Evolutionary conservation across 2,113 vertebrate species (phyloP).

Genomic region (Callopanchax toddi): DNA sequence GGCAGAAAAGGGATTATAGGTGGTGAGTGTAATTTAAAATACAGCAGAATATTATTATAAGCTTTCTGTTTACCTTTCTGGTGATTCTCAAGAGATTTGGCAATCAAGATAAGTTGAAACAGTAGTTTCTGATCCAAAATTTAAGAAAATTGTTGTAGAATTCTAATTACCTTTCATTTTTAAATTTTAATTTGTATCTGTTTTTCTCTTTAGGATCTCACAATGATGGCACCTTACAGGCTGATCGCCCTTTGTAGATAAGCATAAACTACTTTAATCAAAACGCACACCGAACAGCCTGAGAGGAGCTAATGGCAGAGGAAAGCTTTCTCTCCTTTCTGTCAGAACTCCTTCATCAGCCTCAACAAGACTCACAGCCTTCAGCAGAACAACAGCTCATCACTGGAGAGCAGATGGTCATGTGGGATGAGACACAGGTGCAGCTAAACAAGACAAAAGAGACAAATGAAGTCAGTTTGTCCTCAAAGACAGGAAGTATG

Average conservation of each 20-base stretch:
- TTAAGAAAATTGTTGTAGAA: not conserved
- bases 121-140: not conserved
- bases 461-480: conserved; percentile 4
- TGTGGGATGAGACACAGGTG: conserved; percentile 10
- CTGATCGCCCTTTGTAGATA: conserved; percentile 32
- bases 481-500: not conserved
- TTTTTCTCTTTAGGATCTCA: conserved; percentile 7
- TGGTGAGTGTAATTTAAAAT: conserved; percentile 26
- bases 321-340: conserved; percentile 42
- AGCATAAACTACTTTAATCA: conserved; percentile 9
- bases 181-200: conserved; percentile 1
- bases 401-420: conserved; percentile 37
- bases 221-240: conserved; percentile 11
- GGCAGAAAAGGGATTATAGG: conserved; percentile 25
- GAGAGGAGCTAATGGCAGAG: conserved; percentile 64
- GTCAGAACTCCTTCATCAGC: conserved; percentile 18
- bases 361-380: conserved; percentile 32
- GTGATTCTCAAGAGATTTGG: no score
- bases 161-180: not conserved
- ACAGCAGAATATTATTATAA: no score
- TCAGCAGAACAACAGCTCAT: conserved; percentile 24
- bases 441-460: not conserved
- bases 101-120: no score
- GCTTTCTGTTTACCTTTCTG: no score
- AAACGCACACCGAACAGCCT: conserved; percentile 11